Conservation (phyloP, 1,140 invertebrate genomes). For the Ceratina calcarata region DNA sequence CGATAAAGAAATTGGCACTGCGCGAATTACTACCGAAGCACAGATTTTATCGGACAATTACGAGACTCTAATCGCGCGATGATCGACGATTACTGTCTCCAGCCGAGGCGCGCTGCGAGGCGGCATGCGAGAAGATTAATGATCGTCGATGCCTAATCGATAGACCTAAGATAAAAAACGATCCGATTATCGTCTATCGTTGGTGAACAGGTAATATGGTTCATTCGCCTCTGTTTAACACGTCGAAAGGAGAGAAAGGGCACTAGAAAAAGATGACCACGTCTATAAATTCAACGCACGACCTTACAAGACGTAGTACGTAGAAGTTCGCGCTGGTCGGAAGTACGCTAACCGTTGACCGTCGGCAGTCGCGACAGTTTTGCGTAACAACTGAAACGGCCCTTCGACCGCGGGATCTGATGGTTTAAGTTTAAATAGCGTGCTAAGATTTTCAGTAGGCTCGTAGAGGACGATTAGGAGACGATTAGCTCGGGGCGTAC, state of each 20-base stretch:
- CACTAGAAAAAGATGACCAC: too few relatives aligned
- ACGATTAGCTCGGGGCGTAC: conserved; percentile 10
- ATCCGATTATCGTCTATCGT: neutral
- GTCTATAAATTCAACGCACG: too few relatives aligned
- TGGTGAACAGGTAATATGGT: neutral
- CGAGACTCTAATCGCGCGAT: neutral
- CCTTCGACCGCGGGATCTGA: too few relatives aligned
- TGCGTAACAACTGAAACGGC: neutral
- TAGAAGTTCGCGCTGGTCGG: too few relatives aligned
- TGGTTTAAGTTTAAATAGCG: neutral
- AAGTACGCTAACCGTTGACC: too few relatives aligned
- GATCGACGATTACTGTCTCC: neutral
- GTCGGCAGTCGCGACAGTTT: neutral
- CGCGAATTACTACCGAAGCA: neutral
- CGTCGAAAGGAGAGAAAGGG: too few relatives aligned
- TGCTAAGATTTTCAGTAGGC: neutral
- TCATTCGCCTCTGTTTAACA: too few relatives aligned
- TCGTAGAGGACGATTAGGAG: neutral
- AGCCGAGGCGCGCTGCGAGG: too few relatives aligned
- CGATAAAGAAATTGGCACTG: too few relatives aligned
- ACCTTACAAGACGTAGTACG: too few relatives aligned
- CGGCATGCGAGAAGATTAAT: neutral
- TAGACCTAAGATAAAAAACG: neutral
- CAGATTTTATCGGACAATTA: neutral
- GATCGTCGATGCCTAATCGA: neutral